These are phyloP conservation scores for Luscinia megarhynchos DNA, from an alignment of 2,797 vertebrate species.

Conservation along the genomic window DNA sequence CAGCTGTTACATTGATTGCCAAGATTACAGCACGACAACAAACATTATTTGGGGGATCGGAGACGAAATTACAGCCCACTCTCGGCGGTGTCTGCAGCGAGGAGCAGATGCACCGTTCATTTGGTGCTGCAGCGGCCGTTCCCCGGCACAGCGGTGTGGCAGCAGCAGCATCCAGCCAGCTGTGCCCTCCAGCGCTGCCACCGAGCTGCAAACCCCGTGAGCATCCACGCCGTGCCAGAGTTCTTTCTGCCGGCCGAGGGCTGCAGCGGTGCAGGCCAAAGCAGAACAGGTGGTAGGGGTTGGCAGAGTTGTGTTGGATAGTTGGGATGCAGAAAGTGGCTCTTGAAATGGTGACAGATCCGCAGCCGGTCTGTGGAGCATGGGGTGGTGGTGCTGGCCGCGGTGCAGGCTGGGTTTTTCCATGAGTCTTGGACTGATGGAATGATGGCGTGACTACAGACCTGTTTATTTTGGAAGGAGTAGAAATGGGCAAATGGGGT, in stretches of 20 bases:
- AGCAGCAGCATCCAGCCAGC: constrained; percentile 23
- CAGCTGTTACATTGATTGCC: constrained; percentile 80
- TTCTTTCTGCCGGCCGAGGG: not conserved
- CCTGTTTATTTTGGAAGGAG: constrained; percentile 16
- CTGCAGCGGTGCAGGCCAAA: not conserved
- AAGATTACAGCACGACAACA: constrained; percentile 77
- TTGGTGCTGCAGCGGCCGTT: constrained; percentile 62
- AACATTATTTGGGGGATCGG: constrained; percentile 75
- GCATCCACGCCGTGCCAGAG: not conserved
- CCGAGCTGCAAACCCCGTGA: not conserved
- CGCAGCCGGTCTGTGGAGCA: accelerated
- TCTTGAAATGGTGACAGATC: not conserved
- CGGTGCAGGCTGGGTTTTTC: not conserved
- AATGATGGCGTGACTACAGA: not conserved
- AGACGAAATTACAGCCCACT: constrained; percentile 74
- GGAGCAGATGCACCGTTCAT: constrained; percentile 74
- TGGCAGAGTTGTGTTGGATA: not conserved
- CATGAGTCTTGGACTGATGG: not conserved
- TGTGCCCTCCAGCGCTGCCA: not conserved
- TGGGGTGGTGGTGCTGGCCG: not conserved
- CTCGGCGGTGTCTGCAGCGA: constrained; percentile 63
- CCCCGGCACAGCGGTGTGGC: constrained; percentile 10
- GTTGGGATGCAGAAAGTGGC: not conserved
- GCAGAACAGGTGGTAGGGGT: not conserved
- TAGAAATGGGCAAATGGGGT: not conserved